phyloP scores from a whole-genome alignment of 2,888 invertebrate species.

The Acrobasis suavella region DNA sequence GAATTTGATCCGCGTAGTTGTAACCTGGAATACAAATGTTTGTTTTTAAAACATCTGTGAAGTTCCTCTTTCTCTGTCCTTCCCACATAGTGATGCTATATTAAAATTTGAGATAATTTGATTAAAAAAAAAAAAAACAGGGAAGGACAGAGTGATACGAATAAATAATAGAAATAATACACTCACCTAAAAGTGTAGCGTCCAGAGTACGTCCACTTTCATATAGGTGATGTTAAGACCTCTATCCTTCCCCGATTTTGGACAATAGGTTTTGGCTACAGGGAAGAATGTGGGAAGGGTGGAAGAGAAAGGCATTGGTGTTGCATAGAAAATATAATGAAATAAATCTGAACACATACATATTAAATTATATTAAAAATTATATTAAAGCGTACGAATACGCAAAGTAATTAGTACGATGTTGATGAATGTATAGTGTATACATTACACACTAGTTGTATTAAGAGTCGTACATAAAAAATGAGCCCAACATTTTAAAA shows the following conservation, averaged over 20 bases:
- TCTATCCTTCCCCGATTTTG: slow-evolving; percentile 76
- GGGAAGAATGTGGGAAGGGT: slow-evolving; percentile 66
- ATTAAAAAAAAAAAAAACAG: slow-evolving; percentile 54
- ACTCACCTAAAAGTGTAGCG: slow-evolving; percentile 80
- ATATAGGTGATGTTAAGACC: slow-evolving; percentile 72
- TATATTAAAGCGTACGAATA: slow-evolving; percentile 8
- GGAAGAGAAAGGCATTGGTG: slow-evolving; percentile 44
- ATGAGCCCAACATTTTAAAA: background rate
- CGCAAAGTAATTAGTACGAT: slow-evolving; percentile 1
- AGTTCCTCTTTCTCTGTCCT: slow-evolving; percentile 63
- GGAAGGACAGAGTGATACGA: slow-evolving; percentile 84
- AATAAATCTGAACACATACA: slow-evolving; percentile 34
- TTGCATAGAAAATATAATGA: slow-evolving; percentile 60
- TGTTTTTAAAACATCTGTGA: slow-evolving; percentile 11
- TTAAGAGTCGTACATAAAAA: background rate
- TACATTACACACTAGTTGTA: no score
- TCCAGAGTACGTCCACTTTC: slow-evolving; percentile 65
- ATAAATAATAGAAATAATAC: slow-evolving; percentile 49
- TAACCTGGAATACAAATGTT: slow-evolving; percentile 62
- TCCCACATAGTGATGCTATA: slow-evolving; percentile 56
- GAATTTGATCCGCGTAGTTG: slow-evolving; percentile 48
- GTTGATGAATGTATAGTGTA: background rate
- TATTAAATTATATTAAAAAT: slow-evolving; percentile 10
- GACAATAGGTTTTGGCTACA: slow-evolving; percentile 38
- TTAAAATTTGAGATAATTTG: slow-evolving; percentile 32